phyloP scores from a whole-genome alignment of 2,113 vertebrate genomes.

The Pteruthius melanotis region DNA sequence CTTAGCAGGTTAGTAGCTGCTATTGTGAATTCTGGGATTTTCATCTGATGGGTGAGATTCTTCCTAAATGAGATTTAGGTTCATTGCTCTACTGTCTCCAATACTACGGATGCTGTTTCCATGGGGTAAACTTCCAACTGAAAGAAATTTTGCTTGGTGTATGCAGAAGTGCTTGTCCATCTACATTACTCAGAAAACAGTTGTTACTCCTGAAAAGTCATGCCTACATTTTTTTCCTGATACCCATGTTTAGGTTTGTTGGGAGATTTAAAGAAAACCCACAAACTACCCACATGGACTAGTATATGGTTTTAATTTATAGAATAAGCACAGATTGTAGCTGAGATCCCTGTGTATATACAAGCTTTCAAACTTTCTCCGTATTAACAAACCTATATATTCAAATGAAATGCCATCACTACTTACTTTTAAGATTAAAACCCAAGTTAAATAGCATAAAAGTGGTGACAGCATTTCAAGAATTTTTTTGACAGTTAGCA shows the following conservation, averaged over 20 bases:
- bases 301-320: background rate
- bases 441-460: background rate
- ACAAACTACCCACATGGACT: background rate
- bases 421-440: constrained; percentile 5
- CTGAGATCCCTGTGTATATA: background rate
- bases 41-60: background rate
- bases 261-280: background rate
- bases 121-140: background rate
- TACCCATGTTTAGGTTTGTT: background rate
- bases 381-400: background rate
- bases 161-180: background rate
- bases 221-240: background rate
- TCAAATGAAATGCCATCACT: background rate
- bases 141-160: background rate
- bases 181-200: background rate
- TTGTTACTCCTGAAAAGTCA: background rate
- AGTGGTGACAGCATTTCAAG: constrained; percentile 33
- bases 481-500: constrained; percentile 13
- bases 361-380: background rate
- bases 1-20: constrained; percentile 82
- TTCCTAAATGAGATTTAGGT: background rate
- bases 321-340: background rate
- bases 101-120: background rate
- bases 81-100: background rate
- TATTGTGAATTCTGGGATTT: background rate